Evolutionary conservation across 35 echinoderm and acorn worm species (phyloP), one percentile per base, ranked within the genome.

Genomic region (Eucidaris tribuloides): DNA sequence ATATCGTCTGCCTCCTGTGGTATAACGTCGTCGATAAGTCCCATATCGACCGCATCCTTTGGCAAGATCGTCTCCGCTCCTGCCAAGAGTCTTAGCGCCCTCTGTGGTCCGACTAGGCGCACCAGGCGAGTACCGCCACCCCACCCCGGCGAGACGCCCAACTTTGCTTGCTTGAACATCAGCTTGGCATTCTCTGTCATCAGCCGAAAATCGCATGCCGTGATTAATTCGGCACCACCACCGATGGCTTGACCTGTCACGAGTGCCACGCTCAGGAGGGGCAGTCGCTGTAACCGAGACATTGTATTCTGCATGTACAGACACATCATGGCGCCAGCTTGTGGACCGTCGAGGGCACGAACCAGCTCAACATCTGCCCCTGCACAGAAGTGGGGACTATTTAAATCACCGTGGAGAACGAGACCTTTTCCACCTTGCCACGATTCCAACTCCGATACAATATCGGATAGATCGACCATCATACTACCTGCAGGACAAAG

Each of bases 251-350:
- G 85, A 37, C 94, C 94, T 36, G 41, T 31, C 32, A 97, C 77
- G 2, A 86, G 84, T 5, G 94, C 94, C 23, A 92, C 90, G 42
- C 86, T 97, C 35, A 97, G 64, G 19, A 97, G 11, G 0, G 85
- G 85, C 2, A 97, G 63, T 5, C 82, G 86, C 62, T 86, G 89
- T 34, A 97, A 58, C 34, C 94, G 48, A 0, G 62, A 46, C 52
- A 97, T 57, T 19, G 77, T 83, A 62, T 86, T 97, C 65, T 97
- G 94, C 94, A 97, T 97, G 68, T 82, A 97, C 7, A 97, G 70
- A 60, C 90, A 92, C 94, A 97, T 97, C 81, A 85, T 81, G 3
- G 45, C 82, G 11, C 90, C 90, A 38, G 55, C 61, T 27, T 93
- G 48, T 24, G 90, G 59, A 20, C 57, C 66, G 28, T 80, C 46